These are phyloP conservation scores for Brevimyrus niger DNA, from an alignment of 2,113 vertebrate genomes.

Conservation along the genomic window DNA sequence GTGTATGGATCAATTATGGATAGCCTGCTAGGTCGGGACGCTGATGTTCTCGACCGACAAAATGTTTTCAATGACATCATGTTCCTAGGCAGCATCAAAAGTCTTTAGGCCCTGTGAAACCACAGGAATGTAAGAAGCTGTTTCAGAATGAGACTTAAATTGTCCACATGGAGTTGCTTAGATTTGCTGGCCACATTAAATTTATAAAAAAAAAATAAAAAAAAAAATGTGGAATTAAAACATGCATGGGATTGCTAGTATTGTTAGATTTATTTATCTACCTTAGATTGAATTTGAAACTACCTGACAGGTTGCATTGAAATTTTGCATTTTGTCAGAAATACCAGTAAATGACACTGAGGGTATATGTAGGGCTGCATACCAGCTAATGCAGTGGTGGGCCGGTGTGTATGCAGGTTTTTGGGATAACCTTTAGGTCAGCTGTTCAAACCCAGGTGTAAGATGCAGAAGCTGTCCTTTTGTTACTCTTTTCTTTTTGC, in stretches of 20 bases:
- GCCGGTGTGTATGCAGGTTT: too few species aligned
- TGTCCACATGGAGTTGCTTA: slow-evolving; percentile 45
- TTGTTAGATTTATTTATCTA: neutral
- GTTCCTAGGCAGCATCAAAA: slow-evolving; percentile 36
- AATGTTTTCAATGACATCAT: slow-evolving; percentile 28
- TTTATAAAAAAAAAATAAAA: neutral
- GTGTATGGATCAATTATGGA: slow-evolving; percentile 40
- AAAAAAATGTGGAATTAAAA: neutral
- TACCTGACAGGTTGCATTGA: neutral
- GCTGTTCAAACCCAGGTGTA: too few species aligned
- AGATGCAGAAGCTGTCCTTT: too few species aligned
- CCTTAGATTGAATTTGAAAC: neutral
- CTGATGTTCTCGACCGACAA: neutral
- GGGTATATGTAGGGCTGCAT: neutral
- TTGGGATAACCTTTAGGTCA: too few species aligned
- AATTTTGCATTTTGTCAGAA: neutral
- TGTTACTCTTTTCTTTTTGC: too few species aligned
- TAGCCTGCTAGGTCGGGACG: slow-evolving; percentile 6
- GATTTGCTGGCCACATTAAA: slow-evolving; percentile 31
- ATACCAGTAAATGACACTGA: neutral
- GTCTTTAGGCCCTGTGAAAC: slow-evolving; percentile 4
- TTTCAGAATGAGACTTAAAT: slow-evolving; percentile 21
- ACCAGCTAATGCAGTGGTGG: neutral
- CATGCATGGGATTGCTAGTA: neutral
- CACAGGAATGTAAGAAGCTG: slow-evolving; percentile 16